phyloP scores from a whole-genome alignment of 2,113 vertebrate genomes.

The Recurvirostra avosetta region DNA sequence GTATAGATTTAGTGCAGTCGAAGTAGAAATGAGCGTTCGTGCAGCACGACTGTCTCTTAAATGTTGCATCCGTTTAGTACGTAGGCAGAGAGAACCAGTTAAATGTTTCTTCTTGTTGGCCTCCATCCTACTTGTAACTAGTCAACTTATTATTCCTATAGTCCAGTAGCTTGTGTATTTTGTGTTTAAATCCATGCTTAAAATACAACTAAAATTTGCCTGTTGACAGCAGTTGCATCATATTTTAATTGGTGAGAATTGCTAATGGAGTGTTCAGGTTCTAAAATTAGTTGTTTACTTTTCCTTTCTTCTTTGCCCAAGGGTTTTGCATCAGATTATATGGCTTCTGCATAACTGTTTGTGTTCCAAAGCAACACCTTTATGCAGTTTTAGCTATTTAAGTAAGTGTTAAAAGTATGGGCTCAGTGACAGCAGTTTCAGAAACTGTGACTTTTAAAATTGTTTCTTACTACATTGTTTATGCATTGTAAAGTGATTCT shows the following conservation, averaged over 20 bases:
- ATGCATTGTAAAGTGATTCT: slow-evolving; percentile 42
- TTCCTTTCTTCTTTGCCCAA: slow-evolving; percentile 72
- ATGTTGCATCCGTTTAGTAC: neutral
- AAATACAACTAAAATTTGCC: slow-evolving; percentile 19
- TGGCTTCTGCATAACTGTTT: slow-evolving; percentile 61
- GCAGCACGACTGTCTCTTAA: neutral
- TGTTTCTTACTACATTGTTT: slow-evolving; percentile 61
- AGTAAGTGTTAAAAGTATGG: slow-evolving; percentile 63
- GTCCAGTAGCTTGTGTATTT: neutral
- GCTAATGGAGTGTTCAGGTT: slow-evolving; percentile 61
- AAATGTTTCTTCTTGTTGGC: neutral
- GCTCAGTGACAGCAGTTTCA: slow-evolving; percentile 48
- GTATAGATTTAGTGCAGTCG: neutral
- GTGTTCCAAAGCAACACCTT: slow-evolving; percentile 66
- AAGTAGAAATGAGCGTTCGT: neutral
- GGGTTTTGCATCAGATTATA: slow-evolving; percentile 77
- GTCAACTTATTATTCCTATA: neutral
- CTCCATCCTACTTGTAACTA: neutral
- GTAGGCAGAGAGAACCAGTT: neutral
- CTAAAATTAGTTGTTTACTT: slow-evolving; percentile 79
- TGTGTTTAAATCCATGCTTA: slow-evolving; percentile 25
- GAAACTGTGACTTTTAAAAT: slow-evolving; percentile 64
- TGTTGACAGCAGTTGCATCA: slow-evolving; percentile 75
- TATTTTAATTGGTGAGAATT: slow-evolving; percentile 71
- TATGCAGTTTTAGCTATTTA: slow-evolving; percentile 70